Evolutionary conservation across 2,888 invertebrate genomes (phyloP), one percentile per base, ranked within the genome.

Genomic region (Polia nebulosa): DNA sequence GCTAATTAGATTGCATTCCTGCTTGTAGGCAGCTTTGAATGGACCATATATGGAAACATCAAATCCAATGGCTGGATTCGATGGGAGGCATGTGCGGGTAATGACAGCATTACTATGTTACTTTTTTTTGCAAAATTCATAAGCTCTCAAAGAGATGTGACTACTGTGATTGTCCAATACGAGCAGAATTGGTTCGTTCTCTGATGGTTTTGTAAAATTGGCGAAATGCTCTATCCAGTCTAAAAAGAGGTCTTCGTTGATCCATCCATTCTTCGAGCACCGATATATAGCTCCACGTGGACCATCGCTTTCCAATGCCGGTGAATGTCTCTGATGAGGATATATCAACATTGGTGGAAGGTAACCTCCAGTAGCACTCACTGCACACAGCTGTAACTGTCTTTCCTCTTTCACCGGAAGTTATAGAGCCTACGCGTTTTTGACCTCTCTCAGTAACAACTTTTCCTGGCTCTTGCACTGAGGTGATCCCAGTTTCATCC

Each of bases 201-300:
- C 32, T 13, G 52, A 52, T 6, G 52, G 52, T 32, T 52, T 39
- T 15, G 15, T 15, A 15, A 32, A 52, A 20, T 32, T 13, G 13
- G 52, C 29, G 20, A 52, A 52, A 32, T 52, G 20, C 29, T 52
- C 32, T 13, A 20, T 29, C 52, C 52, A 52, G n/a, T 32, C 52
- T 32, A 52, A 7, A 32, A 29, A 52, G 2, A 52, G 52, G 13
- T 52, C 32, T 52, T 52, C 52, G 29, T 49, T 49, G 17, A 49
- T 32, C 52, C 52, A 52, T 32, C 52, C 52, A 52, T 52, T 52
- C n/a, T 32, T 32, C 29, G 52, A 52, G 52, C 32, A 20, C n/a
- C 27, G 9, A 51, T 1, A 51, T n/a, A 51, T 51, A n/a, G 49
- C 49, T 51, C 49, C 49, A 27, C 9, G 27, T 20, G 51, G n/a